Base-by-base conservation (phyloP, 1,140 invertebrate genomes). In the Caenorhabditis inopinata region DNA sequence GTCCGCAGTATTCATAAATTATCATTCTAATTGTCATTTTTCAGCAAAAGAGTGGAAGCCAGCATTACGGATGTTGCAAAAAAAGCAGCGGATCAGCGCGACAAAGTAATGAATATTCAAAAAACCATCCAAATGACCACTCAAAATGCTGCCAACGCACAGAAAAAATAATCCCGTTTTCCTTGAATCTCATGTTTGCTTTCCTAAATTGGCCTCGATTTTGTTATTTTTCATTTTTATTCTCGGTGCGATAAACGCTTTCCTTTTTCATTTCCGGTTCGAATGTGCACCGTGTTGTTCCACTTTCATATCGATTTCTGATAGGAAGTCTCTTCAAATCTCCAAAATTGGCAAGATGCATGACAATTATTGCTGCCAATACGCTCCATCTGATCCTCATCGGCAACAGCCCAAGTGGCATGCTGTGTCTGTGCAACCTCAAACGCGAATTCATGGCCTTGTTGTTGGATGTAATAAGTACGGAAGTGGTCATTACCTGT, bases 31-130 rank as follows among this genome's bases (percentile, higher is more conserved):
- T 21, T 29, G 9, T 38, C 16, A 35, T 5, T 14, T 76, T 83
- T 68, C 76, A 83, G 82, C 18, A 79, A 83, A 45, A 18, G 82
- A 38, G 82, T 79, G n/a, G 82, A 83, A 47, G 76, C 80, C 16
- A 49, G 35, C 29, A 45, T 83, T 42, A 12, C 51, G 0, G 79
- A 82, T 32, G 23, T 68, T 23, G 46, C 25, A 6, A 58, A 76
- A 11, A 76, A 83, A 29, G 49, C 48, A 23, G 51, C 18, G 18
- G 74, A 49, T 6, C 82, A 83, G 48, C 74, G 53, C 21, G 79
- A 83, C 23, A 81, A 73, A 23, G 38, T 83, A 75, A 68, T 77
- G 47, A 42, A 42, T 16, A 76, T 76, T 7, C 82, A 83, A 25
- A 74, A 76, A 21, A 27, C 16, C n/a, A 74, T 82, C 77, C 75